These are phyloP conservation scores for Melieria omissa DNA, from an alignment of 2,888 invertebrate species.

Conservation along the genomic window DNA sequence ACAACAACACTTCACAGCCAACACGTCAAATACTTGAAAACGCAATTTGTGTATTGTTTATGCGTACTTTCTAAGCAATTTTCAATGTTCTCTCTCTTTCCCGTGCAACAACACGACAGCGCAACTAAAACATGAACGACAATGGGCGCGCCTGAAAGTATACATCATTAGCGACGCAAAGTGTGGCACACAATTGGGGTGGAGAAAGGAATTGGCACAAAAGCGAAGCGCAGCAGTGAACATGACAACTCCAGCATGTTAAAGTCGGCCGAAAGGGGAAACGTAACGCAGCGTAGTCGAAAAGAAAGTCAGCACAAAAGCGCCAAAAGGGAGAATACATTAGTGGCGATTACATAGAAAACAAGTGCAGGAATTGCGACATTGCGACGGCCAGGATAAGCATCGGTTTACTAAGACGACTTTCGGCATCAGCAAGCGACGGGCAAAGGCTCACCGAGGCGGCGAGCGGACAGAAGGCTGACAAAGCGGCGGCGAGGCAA, in stretches of 20 bases:
- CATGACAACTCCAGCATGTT: background rate
- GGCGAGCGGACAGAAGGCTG: background rate
- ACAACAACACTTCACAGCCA: slow-evolving; percentile 32
- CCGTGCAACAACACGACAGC: background rate
- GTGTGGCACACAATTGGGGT: background rate
- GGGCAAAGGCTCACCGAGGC: background rate
- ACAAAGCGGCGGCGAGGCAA: background rate
- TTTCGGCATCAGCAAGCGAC: no score
- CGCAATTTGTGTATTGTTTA: background rate
- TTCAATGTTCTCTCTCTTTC: slow-evolving; percentile 4
- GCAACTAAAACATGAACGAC: background rate
- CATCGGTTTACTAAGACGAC: no score
- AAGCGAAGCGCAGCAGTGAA: background rate
- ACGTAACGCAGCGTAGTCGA: background rate
- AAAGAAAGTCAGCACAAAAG: background rate
- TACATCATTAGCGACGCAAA: background rate
- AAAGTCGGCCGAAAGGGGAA: background rate
- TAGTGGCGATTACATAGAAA: background rate
- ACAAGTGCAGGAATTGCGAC: background rate
- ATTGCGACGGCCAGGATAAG: background rate
- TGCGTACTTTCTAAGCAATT: background rate
- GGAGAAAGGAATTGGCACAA: background rate
- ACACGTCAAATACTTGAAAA: slow-evolving; percentile 5
- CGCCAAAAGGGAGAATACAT: background rate
- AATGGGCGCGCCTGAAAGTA: background rate